These are phyloP conservation scores for Elgaria multicarinata DNA, from an alignment of 2,113 vertebrate species.

Conservation along the genomic window DNA sequence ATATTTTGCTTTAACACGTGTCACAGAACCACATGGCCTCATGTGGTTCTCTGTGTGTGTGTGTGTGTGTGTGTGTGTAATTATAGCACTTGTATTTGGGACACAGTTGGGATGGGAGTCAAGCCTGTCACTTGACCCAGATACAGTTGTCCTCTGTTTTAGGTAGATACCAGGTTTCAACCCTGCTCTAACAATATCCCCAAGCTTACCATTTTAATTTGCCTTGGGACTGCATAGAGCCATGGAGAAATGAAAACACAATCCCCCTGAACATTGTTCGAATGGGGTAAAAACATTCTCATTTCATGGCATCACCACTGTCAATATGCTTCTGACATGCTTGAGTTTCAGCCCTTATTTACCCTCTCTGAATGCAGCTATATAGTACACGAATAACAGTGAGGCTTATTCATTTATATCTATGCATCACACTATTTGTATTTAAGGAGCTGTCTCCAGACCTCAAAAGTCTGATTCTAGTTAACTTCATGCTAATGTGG, in stretches of 20 bases:
- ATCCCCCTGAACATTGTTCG: background rate
- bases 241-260: background rate
- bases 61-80: no score
- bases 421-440: background rate
- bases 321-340: background rate
- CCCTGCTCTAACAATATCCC: background rate
- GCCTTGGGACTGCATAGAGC: no score
- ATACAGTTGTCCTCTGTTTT: background rate
- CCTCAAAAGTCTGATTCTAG: background rate
- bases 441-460: background rate
- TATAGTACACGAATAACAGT: background rate
- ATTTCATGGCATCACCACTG: background rate
- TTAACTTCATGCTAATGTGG: background rate
- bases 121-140: background rate
- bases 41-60: no score
- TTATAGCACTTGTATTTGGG: no score
- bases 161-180: background rate
- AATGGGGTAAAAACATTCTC: background rate
- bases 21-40: no score
- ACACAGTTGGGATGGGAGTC: background rate
- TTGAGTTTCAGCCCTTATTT: background rate
- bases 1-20: no score
- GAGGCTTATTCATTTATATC: background rate
- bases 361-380: background rate
- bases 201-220: background rate